Conservation (phyloP, 2,797 vertebrate genomes). For the Anguilla obscura region DNA sequence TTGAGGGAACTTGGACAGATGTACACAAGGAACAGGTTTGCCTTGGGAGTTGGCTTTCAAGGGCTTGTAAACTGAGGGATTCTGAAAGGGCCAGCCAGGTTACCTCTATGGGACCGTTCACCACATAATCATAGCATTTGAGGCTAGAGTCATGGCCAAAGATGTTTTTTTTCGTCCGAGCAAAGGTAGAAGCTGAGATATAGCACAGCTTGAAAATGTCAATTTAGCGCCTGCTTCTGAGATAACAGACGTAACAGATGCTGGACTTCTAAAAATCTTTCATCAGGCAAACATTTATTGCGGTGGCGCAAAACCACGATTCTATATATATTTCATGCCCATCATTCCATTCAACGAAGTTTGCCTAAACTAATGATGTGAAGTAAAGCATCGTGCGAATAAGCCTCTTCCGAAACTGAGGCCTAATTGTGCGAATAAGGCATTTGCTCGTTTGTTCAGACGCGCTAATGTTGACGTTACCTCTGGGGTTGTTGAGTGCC, state of each 20-base stretch:
- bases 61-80: not conserved
- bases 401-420: not conserved
- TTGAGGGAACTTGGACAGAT: conserved; percentile 5
- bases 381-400: not conserved
- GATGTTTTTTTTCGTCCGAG: not conserved
- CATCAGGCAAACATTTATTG: not conserved
- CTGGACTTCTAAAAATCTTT: not conserved
- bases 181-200: not conserved
- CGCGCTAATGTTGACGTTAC: conserved; percentile 58
- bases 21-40: not conserved
- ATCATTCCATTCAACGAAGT: not conserved
- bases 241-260: not conserved
- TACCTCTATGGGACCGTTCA: not conserved
- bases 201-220: not conserved
- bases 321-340: not conserved
- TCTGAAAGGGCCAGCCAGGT: not conserved
- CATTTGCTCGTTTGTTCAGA: not conserved
- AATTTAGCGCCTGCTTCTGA: not conserved
- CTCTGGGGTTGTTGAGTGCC: conserved; percentile 82
- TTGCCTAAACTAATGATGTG: no score
- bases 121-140: not conserved
- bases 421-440: not conserved
- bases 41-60: not conserved
- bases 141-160: not conserved
- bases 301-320: not conserved